Conservation (phyloP, 2,797 vertebrate genomes). For the Acrocephalus scirpaceus region DNA sequence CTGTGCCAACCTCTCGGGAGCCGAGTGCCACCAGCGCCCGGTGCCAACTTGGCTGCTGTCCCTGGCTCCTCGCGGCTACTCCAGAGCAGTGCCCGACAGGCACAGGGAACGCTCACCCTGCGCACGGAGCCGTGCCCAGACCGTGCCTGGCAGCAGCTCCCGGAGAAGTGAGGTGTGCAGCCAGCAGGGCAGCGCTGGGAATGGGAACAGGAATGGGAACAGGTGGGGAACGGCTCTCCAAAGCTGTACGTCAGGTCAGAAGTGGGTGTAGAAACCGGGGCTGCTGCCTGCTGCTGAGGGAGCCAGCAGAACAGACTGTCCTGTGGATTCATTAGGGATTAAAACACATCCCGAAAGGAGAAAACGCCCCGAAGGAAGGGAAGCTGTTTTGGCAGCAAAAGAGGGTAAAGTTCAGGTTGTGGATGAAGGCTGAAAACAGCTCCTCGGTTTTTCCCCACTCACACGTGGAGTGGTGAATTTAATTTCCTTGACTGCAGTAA, state of each 20-base stretch:
- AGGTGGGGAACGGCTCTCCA: fast-evolving
- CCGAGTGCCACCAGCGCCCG: not conserved
- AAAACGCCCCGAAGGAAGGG: not conserved
- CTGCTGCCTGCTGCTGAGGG: not conserved
- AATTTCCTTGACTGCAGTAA: not conserved
- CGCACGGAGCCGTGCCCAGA: fast-evolving
- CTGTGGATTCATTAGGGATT: fast-evolving
- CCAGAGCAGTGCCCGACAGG: not conserved
- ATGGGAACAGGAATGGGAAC: fast-evolving
- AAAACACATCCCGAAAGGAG: not conserved
- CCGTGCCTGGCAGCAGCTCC: fast-evolving
- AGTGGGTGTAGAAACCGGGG: not conserved
- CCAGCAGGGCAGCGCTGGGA: fast-evolving
- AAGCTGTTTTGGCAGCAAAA: not conserved
- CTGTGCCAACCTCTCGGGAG: not conserved
- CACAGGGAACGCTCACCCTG: fast-evolving
- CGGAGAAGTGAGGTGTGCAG: fast-evolving
- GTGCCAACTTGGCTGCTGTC: not conserved
- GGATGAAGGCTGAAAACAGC: not conserved
- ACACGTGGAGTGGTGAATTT: fast-evolving
- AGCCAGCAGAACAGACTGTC: not conserved
- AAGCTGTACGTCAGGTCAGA: fast-evolving
- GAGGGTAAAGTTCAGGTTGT: not conserved
- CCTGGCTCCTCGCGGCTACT: fast-evolving
- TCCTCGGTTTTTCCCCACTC: not conserved